phyloP scores from a whole-genome alignment of 2,113 vertebrate species.

The Potamarius usumacintae region DNA sequence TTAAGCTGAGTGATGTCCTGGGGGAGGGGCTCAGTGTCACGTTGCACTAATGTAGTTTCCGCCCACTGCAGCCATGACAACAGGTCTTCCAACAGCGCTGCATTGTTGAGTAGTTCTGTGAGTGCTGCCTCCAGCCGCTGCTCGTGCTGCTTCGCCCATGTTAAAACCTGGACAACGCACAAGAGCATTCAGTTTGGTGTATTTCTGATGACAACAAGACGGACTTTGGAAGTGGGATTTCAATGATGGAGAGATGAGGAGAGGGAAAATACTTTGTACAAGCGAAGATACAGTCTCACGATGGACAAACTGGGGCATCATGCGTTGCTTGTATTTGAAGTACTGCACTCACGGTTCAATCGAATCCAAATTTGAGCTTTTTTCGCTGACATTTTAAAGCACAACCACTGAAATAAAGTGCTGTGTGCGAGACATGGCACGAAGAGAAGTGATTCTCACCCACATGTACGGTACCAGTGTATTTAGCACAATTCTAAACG shows the following conservation, averaged over 20 bases:
- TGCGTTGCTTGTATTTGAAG: not conserved
- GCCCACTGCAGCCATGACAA: slow-evolving; percentile 95
- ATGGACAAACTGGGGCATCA: not conserved
- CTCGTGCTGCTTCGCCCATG: slow-evolving; percentile 97
- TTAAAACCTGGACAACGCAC: slow-evolving; percentile 80
- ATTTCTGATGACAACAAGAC: not conserved
- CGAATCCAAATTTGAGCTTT: not conserved
- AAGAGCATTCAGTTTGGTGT: not conserved
- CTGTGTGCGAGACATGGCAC: not conserved
- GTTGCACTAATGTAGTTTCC: slow-evolving; percentile 89
- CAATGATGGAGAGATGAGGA: not conserved
- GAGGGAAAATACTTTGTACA: no score
- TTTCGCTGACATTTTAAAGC: not conserved
- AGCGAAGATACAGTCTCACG: not conserved
- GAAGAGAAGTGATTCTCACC: not conserved
- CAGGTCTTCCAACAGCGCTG: slow-evolving; percentile 91
- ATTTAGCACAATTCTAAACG: not conserved
- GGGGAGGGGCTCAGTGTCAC: slow-evolving; percentile 87
- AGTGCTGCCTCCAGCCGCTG: slow-evolving; percentile 89
- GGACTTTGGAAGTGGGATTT: not conserved
- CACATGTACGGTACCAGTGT: no score
- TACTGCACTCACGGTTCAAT: not conserved
- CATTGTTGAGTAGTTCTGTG: slow-evolving; percentile 87
- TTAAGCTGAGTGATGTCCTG: slow-evolving; percentile 94
- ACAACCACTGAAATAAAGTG: not conserved